Percentiles rank a stretch among this genome's conserved stretches.
Evolutionary conservation across 2,113 vertebrate species (phyloP).

Genomic region (Sapajus apella): DNA sequence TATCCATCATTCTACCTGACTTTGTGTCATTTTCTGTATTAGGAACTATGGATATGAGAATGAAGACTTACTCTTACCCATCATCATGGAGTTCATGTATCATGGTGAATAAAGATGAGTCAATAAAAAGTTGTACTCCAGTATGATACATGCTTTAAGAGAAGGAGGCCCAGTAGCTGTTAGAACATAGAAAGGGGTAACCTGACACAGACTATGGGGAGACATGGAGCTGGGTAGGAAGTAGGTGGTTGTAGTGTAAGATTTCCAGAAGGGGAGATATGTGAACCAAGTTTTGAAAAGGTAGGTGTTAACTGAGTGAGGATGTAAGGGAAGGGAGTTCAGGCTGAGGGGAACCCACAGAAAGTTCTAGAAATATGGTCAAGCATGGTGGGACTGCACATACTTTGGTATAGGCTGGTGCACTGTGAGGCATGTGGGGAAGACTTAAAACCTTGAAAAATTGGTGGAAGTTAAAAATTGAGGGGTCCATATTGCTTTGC

Average conservation of each 20-base stretch:
- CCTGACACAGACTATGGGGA: neutral
- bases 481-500: neutral
- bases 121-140: neutral
- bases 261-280: neutral
- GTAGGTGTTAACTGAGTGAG: neutral
- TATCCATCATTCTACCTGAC: neutral
- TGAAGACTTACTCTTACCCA: neutral
- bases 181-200: neutral
- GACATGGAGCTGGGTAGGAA: too few relatives aligned
- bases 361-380: neutral
- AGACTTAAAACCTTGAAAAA: rapidly evolving
- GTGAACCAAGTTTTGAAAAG: neutral
- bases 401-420: rapidly evolving
- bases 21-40: neutral
- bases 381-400: rapidly evolving
- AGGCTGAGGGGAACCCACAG: neutral
- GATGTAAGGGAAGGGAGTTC: rapidly evolving
- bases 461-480: neutral
- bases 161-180: neutral
- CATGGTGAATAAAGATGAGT: neutral
- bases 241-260: neutral
- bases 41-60: neutral
- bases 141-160: neutral
- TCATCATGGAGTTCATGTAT: neutral
- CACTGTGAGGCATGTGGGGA: neutral